phyloP scores from a whole-genome alignment of 2,797 vertebrate species.

The Rhodeus uyekii region DNA sequence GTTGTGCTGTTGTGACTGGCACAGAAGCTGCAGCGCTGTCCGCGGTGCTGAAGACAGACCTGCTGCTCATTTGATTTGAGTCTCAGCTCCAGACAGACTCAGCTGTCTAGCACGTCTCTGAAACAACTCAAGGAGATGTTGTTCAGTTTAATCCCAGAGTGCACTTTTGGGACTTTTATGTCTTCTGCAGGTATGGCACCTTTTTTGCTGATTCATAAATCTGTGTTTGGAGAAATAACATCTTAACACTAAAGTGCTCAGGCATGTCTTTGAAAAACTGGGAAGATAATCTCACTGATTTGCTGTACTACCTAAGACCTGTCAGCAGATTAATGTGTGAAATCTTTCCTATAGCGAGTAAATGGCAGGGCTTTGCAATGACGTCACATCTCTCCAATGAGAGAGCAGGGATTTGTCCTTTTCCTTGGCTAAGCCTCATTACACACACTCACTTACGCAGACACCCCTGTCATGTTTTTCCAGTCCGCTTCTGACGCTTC shows the following conservation, averaged over 20 bases:
- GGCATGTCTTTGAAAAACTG: conserved; percentile 26
- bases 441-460: conserved; percentile 25
- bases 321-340: conserved; percentile 35
- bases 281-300: conserved; percentile 34
- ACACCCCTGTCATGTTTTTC: conserved; percentile 29
- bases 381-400: conserved; percentile 31
- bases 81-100: not conserved
- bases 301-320: conserved; percentile 6
- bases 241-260: not conserved
- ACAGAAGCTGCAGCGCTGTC: not conserved
- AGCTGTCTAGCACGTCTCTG: not conserved
- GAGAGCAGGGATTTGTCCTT: conserved; percentile 41
- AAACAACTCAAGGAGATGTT: conserved; percentile 2
- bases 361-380: conserved; percentile 33
- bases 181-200: not conserved
- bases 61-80: not conserved
- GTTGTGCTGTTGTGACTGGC: not conserved
- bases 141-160: not conserved
- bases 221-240: not conserved
- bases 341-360: not conserved
- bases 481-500: conserved; percentile 22
- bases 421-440: conserved; percentile 44
- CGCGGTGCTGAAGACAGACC: conserved; percentile 22
- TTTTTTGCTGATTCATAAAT: conserved; percentile 5
- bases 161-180: not conserved